Evolutionary conservation across 2,888 invertebrate species (phyloP), one percentile per base, ranked within the genome.

Genomic region (Rhabditoides inermis): DNA sequence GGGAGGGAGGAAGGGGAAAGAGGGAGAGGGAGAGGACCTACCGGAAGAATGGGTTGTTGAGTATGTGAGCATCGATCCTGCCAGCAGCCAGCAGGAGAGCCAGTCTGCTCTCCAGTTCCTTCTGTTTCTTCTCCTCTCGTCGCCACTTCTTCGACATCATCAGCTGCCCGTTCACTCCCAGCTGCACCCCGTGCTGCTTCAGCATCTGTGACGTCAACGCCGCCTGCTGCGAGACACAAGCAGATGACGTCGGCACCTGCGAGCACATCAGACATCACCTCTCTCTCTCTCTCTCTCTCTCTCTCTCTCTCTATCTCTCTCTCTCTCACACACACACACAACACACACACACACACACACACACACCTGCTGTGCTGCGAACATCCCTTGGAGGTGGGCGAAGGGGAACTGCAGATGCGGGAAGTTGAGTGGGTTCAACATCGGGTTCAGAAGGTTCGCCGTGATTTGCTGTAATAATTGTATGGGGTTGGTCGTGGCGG

Each of bases 61-160:
- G 7, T 7, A 39, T 39, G 10, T 39, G 7, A 15, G 40, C 7
- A 15, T 39, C 15, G 22, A 39, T 10, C 10, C 20, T 12, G 22
- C 18, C 20, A 20, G 54, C 48, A n/a, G 50, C 46, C 28, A 60
- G 22, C 47, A 53, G 44, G 15, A 60, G 49, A 3, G 63, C 53
- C 12, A 60, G 49, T 23, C 40, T 12, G 10, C 18, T 39, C 49
- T 67, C 66, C 30, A 68, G 10, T 39, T 70, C 72, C 30, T 53
- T 47, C 36, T 69, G 69, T 37, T 65, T 67, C 39, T 61, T 58
- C 23, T 72, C 72, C 37, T 72, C 69, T n/a, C 54, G 51, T 30
- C 64, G 49, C 71, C 71, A 72, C 52, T 72, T 72, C 51, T 65
- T 68, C 44, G 63, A 55, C 35, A 55, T 58, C 18, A 61, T 50